phyloP scores from a whole-genome alignment of 2,888 invertebrate species.

The Euzetes globulus region DNA sequence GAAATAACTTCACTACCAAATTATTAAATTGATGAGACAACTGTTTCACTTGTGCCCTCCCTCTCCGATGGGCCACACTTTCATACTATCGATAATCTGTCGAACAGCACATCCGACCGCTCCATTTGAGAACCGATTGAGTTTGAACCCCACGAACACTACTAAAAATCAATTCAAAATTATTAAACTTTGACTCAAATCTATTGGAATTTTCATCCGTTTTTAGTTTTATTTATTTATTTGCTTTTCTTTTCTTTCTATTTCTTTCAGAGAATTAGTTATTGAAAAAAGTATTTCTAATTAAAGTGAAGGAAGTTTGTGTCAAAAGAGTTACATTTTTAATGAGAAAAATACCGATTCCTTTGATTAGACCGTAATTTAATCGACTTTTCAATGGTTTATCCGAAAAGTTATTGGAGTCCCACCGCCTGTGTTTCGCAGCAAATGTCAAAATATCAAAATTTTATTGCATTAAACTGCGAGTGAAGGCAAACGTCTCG shows the following conservation, averaged over 20 bases:
- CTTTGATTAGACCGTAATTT: slow-evolving; percentile 26
- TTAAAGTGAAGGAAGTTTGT: not conserved
- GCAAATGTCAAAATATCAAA: slow-evolving; percentile 20
- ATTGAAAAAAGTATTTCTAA: not conserved
- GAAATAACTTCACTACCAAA: slow-evolving; percentile 4
- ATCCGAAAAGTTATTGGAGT: not conserved
- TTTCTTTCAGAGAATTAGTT: not conserved
- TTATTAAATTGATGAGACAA: not conserved
- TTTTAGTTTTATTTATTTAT: slow-evolving; percentile 2
- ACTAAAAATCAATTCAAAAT: not conserved
- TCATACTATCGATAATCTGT: not conserved
- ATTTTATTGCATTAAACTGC: slow-evolving; percentile 11
- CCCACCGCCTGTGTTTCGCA: slow-evolving; percentile 8
- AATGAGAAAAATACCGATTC: not conserved
- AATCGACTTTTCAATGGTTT: not conserved
- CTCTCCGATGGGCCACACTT: not conserved
- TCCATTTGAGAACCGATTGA: not conserved
- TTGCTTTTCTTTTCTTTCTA: not conserved
- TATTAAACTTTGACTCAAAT: not conserved
- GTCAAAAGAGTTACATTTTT: not conserved
- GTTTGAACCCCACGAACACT: slow-evolving; percentile 15
- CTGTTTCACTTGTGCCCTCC: not conserved
- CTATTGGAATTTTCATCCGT: not conserved
- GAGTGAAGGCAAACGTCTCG: not conserved
- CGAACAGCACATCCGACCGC: not conserved